Conservation (phyloP, 2,888 invertebrate species). For the Oxyscelio sp. region DNA sequence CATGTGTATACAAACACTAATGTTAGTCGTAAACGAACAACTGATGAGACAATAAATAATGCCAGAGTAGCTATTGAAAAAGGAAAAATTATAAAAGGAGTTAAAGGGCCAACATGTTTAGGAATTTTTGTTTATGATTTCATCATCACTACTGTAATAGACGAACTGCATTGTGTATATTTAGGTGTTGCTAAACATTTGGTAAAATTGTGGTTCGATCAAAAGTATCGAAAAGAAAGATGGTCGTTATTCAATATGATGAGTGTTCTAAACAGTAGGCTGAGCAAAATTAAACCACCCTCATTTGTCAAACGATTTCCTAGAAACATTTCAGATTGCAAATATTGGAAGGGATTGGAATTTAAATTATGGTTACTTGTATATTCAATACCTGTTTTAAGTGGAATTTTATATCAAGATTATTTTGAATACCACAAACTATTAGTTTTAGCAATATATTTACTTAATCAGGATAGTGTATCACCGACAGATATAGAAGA, state of each 20-base stretch:
- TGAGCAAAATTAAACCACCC: neutral
- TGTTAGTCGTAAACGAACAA: neutral
- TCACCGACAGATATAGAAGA: too few species aligned
- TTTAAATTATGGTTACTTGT: neutral
- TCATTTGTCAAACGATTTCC: neutral
- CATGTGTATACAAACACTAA: constrained; percentile 7
- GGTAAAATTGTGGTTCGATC: neutral
- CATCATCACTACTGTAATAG: constrained; percentile 21
- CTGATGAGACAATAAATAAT: neutral
- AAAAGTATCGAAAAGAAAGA: neutral
- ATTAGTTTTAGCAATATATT: too few species aligned
- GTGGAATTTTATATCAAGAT: too few species aligned
- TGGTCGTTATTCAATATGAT: neutral
- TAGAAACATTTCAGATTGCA: neutral
- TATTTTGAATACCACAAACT: too few species aligned
- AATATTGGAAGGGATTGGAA: neutral
- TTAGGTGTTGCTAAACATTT: constrained; percentile 20
- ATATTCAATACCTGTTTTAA: neutral
- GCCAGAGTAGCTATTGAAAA: neutral
- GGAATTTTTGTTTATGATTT: constrained; percentile 3
- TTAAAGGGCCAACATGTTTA: constrained; percentile 22
- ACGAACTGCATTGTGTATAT: constrained; percentile 36
- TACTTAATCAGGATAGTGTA: too few species aligned
- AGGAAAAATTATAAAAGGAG: neutral
- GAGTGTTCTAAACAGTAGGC: neutral